Base-by-base conservation (phyloP, 1,140 invertebrate genomes). In the Leptopilina clavipes region DNA sequence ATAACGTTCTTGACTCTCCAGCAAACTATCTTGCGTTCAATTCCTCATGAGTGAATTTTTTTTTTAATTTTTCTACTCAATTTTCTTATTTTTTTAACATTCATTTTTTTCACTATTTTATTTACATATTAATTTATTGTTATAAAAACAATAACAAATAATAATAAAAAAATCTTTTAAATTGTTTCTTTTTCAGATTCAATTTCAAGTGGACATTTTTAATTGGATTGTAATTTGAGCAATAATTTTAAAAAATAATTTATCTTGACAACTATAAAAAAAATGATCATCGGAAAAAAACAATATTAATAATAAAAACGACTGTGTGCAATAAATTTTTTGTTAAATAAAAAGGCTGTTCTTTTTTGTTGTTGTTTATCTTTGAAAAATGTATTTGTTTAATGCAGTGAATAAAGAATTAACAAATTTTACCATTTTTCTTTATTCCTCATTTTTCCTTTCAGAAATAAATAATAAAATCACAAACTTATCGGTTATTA, bases 241-340 rank as follows among this genome's bases (percentile, higher is more conserved):
- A 31, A n/a, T n/a, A 22, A 31, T 22, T 25, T 65, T 11, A 14
- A 9, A 31, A 22, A 25, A 12, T 12, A 25, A 65, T 22, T 25
- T 65, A 19, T 7, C 10, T 31, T 31, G 2, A 19, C 22, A 9
- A 11, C 10, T 31, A 10, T 19, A 14, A 3, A 65, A 65, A 65
- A 65, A 65, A 8, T 1, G 14, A 31, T 65, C 59, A 65, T 37
- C 59, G 9, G 14, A 65, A 59, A 65, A 40, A 9, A 9, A 40
- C 2, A 40, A n/a, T n/a, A n/a, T n/a, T n/a, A 31, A 31, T 31
- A 31, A 31, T 7, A 3, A 40, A 40, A 65, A 65, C 14, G 59
- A 31, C 59, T 65, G 59, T 6, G 56, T 59, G 56, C n/a, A 65
- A 65, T 65, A 65, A 65, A 65, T 65, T 65, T 18, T 0, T 17